Conservation (phyloP, 1,140 invertebrate species). For the Leptinotarsa lineolata region DNA sequence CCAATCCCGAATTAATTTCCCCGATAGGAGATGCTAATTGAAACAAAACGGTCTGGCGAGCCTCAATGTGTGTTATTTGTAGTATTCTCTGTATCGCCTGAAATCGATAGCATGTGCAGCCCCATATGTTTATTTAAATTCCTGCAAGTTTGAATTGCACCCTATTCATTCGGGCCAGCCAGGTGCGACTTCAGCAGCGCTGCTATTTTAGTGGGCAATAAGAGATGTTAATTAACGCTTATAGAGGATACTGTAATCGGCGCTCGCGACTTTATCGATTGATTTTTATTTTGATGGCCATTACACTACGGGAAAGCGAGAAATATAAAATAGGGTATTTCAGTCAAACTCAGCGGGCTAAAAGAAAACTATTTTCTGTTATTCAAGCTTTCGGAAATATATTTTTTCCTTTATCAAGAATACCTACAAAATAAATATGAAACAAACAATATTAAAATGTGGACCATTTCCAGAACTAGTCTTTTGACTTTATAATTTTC, state of each 20-base stretch:
- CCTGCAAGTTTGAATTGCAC: background rate
- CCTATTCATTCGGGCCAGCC: background rate
- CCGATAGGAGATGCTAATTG: background rate
- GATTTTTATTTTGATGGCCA: background rate
- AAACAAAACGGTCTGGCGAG: background rate
- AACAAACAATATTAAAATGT: no score
- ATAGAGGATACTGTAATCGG: background rate
- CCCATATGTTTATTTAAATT: background rate
- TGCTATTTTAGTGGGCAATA: background rate
- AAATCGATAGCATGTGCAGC: background rate
- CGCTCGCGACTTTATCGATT: background rate
- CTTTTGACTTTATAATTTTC: no score
- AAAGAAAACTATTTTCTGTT: no score
- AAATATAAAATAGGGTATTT: no score
- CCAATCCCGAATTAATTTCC: background rate
- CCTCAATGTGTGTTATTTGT: background rate
- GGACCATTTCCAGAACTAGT: no score
- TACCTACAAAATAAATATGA: no score
- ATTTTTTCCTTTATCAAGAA: no score
- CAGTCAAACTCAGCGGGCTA: no score
- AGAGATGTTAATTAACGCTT: background rate
- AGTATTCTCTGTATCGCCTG: background rate
- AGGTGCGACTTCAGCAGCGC: background rate
- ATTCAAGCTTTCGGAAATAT: no score
- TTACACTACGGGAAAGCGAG: no score